Base-by-base conservation (phyloP, 1,140 invertebrate genomes). In the Coboldia fuscipes region DNA sequence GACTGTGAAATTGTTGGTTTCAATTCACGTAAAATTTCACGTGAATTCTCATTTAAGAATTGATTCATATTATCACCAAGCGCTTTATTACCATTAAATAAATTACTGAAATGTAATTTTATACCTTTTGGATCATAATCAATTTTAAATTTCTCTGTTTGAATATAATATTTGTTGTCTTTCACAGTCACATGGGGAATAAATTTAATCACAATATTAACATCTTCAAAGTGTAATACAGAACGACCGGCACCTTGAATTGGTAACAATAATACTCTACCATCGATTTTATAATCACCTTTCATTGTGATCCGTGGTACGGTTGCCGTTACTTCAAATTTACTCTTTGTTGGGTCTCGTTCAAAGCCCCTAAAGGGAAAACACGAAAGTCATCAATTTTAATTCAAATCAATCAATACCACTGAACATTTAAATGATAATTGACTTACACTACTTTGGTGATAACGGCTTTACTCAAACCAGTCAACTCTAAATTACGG, bases 321-420 rank as follows among this genome's bases (percentile, higher is more conserved):
- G 3, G 13, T 21, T 19, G 30, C 30, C n/a, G 19, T 20, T 3
- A 32, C 16, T 14, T 32, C 30, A 22, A n/a, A 32, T 32, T 32
- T 32, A 14, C 30, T 32, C 8, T 2, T 32, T 19, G 4, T 21
- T 3, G 20, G 18, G 21, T 32, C 30, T 3, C 5, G 5, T 7
- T 21, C 30, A 22, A 32, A 32, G 21, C 30, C 30, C 12, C 30
- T 32, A n/a, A 21, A n/a, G n/a, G n/a, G n/a, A n/a, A n/a, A 32
- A 20, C 3, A 17, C 17, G 12, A 27, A 27, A 27, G 14, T 27
- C 12, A 27, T n/a, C 10, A n/a, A n/a, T 4, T 10, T 27, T 27
- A 4, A n/a, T 27, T 27, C 4, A 10, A 4, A 27, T 27, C 3
- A 27, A n/a, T 27, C 12, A 30, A 30, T 16, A 30, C 4, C 9